Conservation (phyloP, 2,113 vertebrate species). For the Eidolon helvum region DNA sequence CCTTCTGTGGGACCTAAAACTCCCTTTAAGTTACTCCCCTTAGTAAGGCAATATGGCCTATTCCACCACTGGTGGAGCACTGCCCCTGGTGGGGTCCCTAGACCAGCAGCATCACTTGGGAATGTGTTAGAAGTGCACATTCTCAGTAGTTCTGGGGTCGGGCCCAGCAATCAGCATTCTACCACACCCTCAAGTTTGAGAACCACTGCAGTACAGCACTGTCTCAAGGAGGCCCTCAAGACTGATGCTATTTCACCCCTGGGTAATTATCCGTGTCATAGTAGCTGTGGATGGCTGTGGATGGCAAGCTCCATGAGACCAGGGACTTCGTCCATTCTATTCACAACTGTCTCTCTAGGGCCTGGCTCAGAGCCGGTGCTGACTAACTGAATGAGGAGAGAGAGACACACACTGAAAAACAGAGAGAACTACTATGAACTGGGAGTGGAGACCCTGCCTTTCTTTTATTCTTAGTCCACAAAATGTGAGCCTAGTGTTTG, state of each 20-base stretch:
- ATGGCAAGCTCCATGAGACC: not conserved
- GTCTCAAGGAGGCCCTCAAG: not conserved
- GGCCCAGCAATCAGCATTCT: not conserved
- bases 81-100: too few species aligned
- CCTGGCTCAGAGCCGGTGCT: not conserved
- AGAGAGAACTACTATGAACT: not conserved
- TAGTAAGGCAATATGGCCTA: not conserved
- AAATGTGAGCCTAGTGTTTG: not conserved
- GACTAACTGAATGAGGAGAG: not conserved
- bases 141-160: not conserved
- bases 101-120: not conserved
- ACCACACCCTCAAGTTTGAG: not conserved
- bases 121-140: accelerated
- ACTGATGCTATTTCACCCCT: accelerated
- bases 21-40: not conserved
- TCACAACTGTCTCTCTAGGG: not conserved
- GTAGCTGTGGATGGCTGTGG: not conserved
- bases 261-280: not conserved
- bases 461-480: not conserved
- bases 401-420: not conserved
- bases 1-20: not conserved
- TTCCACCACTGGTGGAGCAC: too few species aligned
- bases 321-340: not conserved
- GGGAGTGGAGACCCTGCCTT: not conserved
- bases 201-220: not conserved